Base-by-base conservation (phyloP, 2,888 invertebrate genomes). In the Anthrax anthrax region DNA sequence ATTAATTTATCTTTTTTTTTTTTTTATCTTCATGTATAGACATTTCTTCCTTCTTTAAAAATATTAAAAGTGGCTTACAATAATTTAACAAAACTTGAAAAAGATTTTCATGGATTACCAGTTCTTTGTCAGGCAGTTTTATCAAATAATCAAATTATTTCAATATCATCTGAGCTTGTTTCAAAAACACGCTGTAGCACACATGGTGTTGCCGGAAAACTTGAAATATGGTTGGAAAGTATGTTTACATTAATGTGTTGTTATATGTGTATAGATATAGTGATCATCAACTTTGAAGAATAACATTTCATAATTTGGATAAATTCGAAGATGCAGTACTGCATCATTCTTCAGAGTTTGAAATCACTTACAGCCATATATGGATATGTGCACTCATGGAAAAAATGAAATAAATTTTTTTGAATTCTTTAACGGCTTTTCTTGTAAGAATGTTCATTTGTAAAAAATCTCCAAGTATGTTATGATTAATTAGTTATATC, bases 71-170 rank as follows among this genome's bases (percentile, higher is more conserved):
- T 83, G 2, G 81, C 84, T 46, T 77, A 83, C 61, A 89, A 89
- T 62, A 78, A 80, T 53, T 72, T 89, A 43, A 81, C 80, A 4
- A 69, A 76, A 40, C 70, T 88, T 55, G 83, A 85, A 51, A 78
- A 80, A 58, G 88, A 88, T 62, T 87, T 88, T 64, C 84, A 86
- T 56, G 87, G 87, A 2, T 69, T 88, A 51, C 87, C 88, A 1
- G 79, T 81, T 3, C 72, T 89, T 10, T 89, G 88, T 60, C 77
- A 80, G 63, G 87, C 84, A 3, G 84, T 88, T 64, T 70, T 89
- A 39, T 83, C 84, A 4, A 76, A 80, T 58, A 89, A 89, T 64
- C 74, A 77, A 58, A 87, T 89, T 52, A 72, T 76, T 44, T 73
- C 77, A 9, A 72, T 88, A 19, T 81, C 83, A 46, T 74, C 78